Percentiles rank a stretch among this genome's conserved stretches.
Conservation (phyloP, 2,797 vertebrate genomes). For the Myripristis jacobus region DNA sequence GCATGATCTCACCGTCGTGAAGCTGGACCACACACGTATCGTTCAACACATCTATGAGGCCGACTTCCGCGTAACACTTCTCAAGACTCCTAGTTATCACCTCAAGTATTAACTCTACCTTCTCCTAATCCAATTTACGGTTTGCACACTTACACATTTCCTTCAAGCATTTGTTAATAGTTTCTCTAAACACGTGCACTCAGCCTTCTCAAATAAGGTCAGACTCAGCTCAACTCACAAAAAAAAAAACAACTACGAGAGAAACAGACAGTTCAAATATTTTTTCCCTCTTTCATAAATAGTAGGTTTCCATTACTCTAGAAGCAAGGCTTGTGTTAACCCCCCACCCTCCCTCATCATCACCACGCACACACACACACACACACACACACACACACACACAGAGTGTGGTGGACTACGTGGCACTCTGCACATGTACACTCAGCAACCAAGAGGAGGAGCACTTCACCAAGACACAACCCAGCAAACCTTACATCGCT, state of each 20-base stretch:
- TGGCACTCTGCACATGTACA: constrained; percentile 81
- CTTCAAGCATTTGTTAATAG: neutral
- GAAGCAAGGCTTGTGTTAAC: constrained; percentile 51
- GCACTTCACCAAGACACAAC: constrained; percentile 54
- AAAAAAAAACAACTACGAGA: constrained; percentile 50
- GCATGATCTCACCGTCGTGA: constrained; percentile 44
- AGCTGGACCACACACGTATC: constrained; percentile 46
- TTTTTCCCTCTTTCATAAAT: constrained; percentile 77
- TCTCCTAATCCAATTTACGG: constrained; percentile 15
- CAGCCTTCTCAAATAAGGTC: constrained; percentile 31
- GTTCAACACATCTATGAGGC: constrained; percentile 1
- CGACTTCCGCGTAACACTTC: neutral
- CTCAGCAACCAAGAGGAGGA: constrained; percentile 76
- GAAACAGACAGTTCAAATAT: constrained; percentile 69
- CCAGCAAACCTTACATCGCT: constrained; percentile 59
- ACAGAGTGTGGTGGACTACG: constrained; percentile 80
- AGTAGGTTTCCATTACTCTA: constrained; percentile 81
- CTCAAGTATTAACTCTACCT: neutral
- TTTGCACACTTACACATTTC: constrained; percentile 9
- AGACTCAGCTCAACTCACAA: constrained; percentile 33
- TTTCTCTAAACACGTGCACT: neutral
- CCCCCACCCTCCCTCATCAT: constrained; percentile 15
- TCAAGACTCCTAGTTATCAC: neutral
- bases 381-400: constrained; percentile 58
- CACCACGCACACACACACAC: constrained; percentile 11